phyloP scores from a whole-genome alignment of 23 tunicate species.

The Trididemnum miniatum region DNA sequence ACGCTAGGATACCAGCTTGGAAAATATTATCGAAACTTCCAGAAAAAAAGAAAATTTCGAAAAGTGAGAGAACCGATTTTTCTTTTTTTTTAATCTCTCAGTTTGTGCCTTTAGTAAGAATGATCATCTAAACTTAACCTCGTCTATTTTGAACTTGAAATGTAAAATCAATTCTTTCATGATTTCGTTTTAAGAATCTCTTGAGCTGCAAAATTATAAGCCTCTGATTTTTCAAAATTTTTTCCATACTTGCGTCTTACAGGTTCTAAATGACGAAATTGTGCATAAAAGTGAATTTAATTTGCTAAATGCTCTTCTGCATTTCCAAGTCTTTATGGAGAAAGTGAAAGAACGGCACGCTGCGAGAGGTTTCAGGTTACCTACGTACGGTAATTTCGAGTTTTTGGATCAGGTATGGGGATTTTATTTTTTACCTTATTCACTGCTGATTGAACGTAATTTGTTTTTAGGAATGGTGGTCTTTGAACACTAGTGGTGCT shows the following conservation, averaged over 20 bases:
- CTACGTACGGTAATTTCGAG: constrained; percentile 26
- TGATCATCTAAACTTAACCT: too few relatives aligned
- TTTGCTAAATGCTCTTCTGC: constrained; percentile 70
- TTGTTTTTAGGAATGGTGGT: constrained; percentile 59
- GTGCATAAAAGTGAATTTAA: constrained; percentile 75
- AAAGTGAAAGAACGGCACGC: constrained; percentile 48
- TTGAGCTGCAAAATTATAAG: neutral
- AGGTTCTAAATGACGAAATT: constrained; percentile 66
- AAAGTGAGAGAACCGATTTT: too few relatives aligned
- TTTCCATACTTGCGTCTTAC: neutral
- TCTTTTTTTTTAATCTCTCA: too few relatives aligned
- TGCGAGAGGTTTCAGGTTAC: constrained; percentile 20
- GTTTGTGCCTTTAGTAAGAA: too few relatives aligned
- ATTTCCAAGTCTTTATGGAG: constrained; percentile 54
- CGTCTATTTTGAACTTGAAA: neutral
- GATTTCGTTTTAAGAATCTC: too few relatives aligned
- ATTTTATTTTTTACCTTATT: neutral
- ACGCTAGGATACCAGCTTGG: constrained; percentile 22
- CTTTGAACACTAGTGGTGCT: constrained; percentile 42
- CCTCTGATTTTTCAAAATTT: neutral
- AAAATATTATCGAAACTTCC: constrained; percentile 32
- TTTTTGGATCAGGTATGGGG: constrained; percentile 42
- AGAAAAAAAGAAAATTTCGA: constrained; percentile 52
- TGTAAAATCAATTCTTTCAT: too few relatives aligned
- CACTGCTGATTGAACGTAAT: neutral